Conservation (phyloP, 1,140 invertebrate genomes). For the Neoseiulus cucumeris region DNA sequence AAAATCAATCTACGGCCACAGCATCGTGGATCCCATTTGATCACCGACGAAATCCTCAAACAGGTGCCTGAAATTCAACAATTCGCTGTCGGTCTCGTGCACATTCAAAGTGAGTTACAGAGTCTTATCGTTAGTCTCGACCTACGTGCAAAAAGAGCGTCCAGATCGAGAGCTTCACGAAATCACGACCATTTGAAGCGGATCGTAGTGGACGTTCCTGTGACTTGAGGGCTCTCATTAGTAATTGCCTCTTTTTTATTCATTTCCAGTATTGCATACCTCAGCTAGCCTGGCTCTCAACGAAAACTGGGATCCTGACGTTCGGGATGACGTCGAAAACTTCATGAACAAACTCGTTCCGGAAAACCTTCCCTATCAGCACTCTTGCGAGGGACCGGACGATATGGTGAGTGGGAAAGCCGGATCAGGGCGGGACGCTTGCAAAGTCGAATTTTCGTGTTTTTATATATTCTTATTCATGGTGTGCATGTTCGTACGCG, state of each 20-base stretch:
- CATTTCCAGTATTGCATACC: slow-evolving; percentile 74
- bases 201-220: too few relatives aligned
- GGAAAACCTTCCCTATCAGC: slow-evolving; percentile 67
- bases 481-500: slow-evolving; percentile 12
- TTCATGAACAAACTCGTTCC: slow-evolving; percentile 96
- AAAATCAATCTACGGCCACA: slow-evolving; percentile 83
- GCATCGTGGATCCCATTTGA: slow-evolving; percentile 77
- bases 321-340: slow-evolving; percentile 91
- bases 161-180: too few relatives aligned
- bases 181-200: too few relatives aligned
- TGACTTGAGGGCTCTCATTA: too few relatives aligned
- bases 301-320: slow-evolving; percentile 94
- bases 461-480: background rate
- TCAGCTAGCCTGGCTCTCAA: slow-evolving; percentile 88
- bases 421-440: background rate
- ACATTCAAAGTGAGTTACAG: slow-evolving; percentile 85
- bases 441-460: background rate
- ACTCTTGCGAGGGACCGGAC: slow-evolving; percentile 90
- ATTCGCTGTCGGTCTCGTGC: slow-evolving; percentile 78
- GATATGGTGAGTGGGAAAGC: slow-evolving; percentile 68
- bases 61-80: slow-evolving; percentile 76
- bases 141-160: too few relatives aligned
- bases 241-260: slow-evolving; percentile 15
- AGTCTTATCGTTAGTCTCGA: too few relatives aligned
- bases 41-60: slow-evolving; percentile 80